Percentiles rank a stretch among this genome's conserved stretches.
Conservation (phyloP, 2,113 vertebrate genomes). For the Rhombomys opimus region DNA sequence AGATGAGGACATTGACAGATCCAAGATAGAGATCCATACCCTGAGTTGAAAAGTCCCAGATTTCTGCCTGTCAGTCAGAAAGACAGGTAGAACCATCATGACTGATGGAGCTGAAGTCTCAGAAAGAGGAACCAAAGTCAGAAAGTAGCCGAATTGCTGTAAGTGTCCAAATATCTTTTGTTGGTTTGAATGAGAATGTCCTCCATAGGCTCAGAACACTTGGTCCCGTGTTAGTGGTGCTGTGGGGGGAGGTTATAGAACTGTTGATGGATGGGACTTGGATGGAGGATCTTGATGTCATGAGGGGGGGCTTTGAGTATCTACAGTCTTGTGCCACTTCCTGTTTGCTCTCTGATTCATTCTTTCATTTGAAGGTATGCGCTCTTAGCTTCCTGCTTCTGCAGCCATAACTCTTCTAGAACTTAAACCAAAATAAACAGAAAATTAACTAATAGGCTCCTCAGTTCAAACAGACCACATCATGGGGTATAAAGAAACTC, state of each 20-base stretch:
- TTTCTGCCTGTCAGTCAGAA: neutral
- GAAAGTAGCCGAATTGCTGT: neutral
- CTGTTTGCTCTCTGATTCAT: neutral
- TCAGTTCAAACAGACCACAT: neutral
- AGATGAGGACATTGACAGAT: neutral
- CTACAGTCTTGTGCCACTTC: neutral
- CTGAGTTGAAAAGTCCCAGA: neutral
- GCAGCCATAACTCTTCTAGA: neutral
- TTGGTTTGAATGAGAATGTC: neutral
- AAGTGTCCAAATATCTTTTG: neutral
- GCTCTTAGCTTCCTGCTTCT: neutral
- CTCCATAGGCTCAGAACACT: neutral
- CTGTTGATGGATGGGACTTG: too few species aligned
- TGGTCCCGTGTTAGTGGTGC: neutral
- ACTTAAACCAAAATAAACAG: neutral
- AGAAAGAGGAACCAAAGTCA: neutral
- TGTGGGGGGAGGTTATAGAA: neutral
- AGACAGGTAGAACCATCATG: neutral
- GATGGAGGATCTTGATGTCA: neutral
- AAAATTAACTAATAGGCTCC: neutral
- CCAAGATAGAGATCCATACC: neutral
- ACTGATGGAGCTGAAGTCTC: neutral
- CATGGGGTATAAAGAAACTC: neutral
- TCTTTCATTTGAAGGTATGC: neutral
- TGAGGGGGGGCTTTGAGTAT: neutral